Conservation (phyloP, 1,140 invertebrate species). For the Zaprionus davidi region DNA sequence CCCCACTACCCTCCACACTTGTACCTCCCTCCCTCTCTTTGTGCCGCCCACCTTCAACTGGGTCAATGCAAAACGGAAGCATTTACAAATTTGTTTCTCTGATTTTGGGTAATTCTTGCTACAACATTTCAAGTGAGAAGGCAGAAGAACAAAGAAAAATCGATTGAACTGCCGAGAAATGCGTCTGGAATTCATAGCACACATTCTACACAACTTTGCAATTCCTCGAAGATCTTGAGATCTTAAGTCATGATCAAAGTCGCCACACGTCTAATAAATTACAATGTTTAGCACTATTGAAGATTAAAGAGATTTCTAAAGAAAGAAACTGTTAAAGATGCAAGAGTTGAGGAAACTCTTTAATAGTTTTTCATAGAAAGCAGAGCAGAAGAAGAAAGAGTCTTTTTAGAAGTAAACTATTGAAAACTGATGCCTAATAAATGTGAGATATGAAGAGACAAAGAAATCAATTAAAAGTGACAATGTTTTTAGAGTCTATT, state of each 20-base stretch:
- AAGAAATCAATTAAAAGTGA: no score
- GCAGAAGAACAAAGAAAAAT: not conserved
- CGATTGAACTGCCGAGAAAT: not conserved
- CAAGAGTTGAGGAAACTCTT: not conserved
- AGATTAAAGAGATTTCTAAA: not conserved
- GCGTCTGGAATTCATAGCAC: not conserved
- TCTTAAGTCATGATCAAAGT: constrained; percentile 2
- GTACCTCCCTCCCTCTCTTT: no score
- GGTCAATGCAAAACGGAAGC: constrained; percentile 69
- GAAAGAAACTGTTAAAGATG: not conserved
- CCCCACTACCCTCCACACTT: not conserved
- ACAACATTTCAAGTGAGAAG: not conserved
- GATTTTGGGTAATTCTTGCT: constrained; percentile 26
- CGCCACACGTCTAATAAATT: not conserved
- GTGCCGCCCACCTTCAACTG: constrained; percentile 36
- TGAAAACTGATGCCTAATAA: no score
- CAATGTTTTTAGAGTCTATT: no score
- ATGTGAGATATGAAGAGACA: no score
- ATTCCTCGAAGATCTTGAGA: not conserved
- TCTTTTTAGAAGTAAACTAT: no score
- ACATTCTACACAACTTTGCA: not conserved
- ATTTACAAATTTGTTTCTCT: constrained; percentile 60
- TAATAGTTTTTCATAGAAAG: not conserved
- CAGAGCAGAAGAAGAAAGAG: no score
- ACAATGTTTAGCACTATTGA: not conserved